Base-by-base conservation (phyloP, 2,888 invertebrate species). In the Venusia cambrica region DNA sequence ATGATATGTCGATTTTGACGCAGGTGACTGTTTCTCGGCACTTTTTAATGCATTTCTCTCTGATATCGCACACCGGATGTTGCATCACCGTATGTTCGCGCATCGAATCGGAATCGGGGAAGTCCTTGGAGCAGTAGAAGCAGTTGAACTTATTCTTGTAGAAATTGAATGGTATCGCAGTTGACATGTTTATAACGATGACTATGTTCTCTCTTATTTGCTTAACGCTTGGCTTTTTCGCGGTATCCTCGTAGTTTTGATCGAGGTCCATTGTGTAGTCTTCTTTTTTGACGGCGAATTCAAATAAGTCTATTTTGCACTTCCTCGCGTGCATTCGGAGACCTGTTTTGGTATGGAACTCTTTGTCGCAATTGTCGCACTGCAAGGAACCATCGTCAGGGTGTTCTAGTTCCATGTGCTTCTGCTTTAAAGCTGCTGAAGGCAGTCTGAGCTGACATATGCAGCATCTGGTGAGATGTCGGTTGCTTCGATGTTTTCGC, bases 131-230 rank as follows among this genome's bases (percentile, higher is more conserved):
- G 25, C 87, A 87, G 39, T 78, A 87, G 41, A 87, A 87, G 25
- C 87, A 87, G 15, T 85, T 85, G 22, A 84, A 87, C 39, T 80
- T 85, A 40, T 85, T 87, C 38, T 84, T 83, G 48, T 75, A 83
- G 38, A 85, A 85, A 43, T 80, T 85, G 38, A 87, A 87, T 2
- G 87, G 87, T 54, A 87, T 69, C 0, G 85, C 85, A 0, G 87
- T 87, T 0, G 87, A 87, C 84, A 85, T 85, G 17, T 81, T 85
- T 1, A 87, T 72, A 0, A 87, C 74, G 4, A 59, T 76, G 0
- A 81, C 74, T 5, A 87, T 79, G 29, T 87, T 87, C 33, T 83
- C 74, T 1, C 84, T 48, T 0, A 87, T 74, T 41, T 79, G 81
- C 43, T 85, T 84, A 0, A 87, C 84, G 42, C 79, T 81, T 0